Evolutionary conservation across 2,113 vertebrate species (phyloP).

Genomic region (Istiophorus platypterus): DNA sequence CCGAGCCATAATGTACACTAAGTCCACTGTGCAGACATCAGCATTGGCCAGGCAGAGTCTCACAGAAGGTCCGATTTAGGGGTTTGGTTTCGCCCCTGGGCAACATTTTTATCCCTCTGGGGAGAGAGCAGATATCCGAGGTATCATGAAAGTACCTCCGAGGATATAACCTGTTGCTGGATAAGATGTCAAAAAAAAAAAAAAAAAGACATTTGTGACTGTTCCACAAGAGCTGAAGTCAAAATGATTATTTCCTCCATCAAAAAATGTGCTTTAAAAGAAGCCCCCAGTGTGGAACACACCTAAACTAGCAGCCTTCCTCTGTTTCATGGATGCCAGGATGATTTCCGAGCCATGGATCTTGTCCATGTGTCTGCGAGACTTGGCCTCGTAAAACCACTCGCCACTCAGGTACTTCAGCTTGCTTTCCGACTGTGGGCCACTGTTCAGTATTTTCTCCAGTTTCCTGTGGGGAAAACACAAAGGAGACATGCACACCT

Average conservation of each 20-base stretch:
- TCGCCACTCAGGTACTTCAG: conserved; percentile 94
- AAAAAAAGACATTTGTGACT: neutral
- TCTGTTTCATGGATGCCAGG: conserved; percentile 91
- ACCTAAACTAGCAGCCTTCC: conserved; percentile 83
- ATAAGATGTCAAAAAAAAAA: neutral
- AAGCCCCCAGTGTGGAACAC: conserved; percentile 63
- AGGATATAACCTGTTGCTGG: neutral
- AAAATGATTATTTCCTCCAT: neutral
- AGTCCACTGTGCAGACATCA: neutral
- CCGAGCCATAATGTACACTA: neutral
- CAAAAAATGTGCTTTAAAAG: neutral
- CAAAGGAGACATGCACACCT: conserved; percentile 4
- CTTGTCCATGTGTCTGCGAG: conserved; percentile 91
- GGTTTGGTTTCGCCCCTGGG: neutral
- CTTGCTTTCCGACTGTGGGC: conserved; percentile 76
- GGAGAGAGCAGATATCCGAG: neutral
- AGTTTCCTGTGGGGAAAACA: conserved; percentile 84
- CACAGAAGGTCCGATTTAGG: neutral
- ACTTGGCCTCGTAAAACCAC: conserved; percentile 97
- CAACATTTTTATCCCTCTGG: neutral
- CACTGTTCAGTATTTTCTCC: conserved; percentile 78
- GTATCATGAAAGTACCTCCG: neutral
- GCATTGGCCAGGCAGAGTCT: neutral
- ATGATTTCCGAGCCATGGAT: conserved; percentile 96
- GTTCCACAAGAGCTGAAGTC: neutral